phyloP scores from a whole-genome alignment of 2,113 vertebrate species.

The Notechis scutatus region DNA sequence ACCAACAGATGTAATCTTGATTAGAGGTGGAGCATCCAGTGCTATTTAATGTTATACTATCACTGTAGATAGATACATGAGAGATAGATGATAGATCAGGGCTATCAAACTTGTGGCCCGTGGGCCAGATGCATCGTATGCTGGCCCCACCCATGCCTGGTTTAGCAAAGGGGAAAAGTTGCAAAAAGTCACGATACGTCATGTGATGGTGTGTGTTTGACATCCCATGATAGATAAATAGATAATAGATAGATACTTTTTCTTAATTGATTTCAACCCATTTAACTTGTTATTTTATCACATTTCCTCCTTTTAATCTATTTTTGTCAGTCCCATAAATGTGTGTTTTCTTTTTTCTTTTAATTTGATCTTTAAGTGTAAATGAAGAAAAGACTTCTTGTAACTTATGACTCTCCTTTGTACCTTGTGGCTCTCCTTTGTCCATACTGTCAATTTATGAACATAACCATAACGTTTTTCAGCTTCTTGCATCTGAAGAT shows the following conservation, averaged over 20 bases:
- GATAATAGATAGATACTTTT: neutral
- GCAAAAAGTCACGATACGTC: neutral
- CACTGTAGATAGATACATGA: neutral
- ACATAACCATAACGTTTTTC: neutral
- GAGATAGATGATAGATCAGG: neutral
- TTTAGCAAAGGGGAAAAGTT: neutral
- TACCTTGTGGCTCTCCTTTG: neutral
- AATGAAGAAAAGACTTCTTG: neutral
- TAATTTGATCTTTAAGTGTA: neutral
- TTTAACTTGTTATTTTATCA: neutral
- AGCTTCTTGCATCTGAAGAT: neutral
- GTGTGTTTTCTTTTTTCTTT: neutral
- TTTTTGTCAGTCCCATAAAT: neutral
- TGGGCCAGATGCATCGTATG: fast-evolving
- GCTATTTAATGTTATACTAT: neutral
- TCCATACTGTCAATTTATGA: neutral
- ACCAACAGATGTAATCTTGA: neutral
- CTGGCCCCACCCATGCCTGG: fast-evolving
- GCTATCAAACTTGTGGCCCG: neutral
- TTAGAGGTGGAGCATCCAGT: neutral
- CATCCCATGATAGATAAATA: neutral
- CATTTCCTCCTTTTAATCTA: neutral
- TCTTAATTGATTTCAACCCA: neutral
- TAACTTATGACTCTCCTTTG: neutral
- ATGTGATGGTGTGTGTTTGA: neutral